Evolutionary conservation across 2,797 vertebrate species (phyloP).

Genomic region (Simalia tracyae): DNA sequence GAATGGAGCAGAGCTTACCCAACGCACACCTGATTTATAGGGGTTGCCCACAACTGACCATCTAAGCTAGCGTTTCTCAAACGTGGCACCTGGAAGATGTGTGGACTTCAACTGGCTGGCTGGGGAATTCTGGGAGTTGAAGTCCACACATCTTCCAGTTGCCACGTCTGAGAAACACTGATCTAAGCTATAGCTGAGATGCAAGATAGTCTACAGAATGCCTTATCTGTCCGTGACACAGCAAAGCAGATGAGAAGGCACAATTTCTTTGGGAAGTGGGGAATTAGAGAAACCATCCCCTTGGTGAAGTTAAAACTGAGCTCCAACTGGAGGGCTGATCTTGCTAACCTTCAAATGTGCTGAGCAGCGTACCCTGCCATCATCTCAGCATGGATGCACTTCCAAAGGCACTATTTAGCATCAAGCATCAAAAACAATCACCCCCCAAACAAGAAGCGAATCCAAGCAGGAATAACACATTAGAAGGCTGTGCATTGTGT

Average conservation of each 20-base stretch:
- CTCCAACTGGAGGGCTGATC: slow-evolving; percentile 11
- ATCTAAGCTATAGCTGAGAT: not conserved
- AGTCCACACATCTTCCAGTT: not conserved
- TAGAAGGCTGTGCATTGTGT: not conserved
- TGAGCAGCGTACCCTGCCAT: slow-evolving; percentile 21
- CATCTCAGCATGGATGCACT: slow-evolving; percentile 19
- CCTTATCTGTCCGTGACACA: slow-evolving; percentile 3
- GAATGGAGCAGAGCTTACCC: not conserved
- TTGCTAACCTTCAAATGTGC: slow-evolving; percentile 38
- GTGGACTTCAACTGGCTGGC: not conserved
- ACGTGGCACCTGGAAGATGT: not conserved
- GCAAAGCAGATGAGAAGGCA: slow-evolving; percentile 31
- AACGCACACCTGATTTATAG: not conserved
- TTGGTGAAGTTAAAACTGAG: slow-evolving; percentile 34
- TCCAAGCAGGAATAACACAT: not conserved
- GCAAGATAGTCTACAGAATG: not conserved
- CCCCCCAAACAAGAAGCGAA: not conserved
- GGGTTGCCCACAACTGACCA: not conserved
- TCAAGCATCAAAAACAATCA: not conserved
- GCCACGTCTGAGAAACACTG: not conserved
- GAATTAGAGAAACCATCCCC: slow-evolving; percentile 12
- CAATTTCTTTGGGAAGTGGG: slow-evolving; percentile 30
- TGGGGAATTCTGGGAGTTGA: not conserved
- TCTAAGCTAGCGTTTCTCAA: not conserved
- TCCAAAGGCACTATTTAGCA: slow-evolving; percentile 5